Percentiles rank a stretch among this genome's conserved stretches.
phyloP scores from a whole-genome alignment of 53 echinoderm and acorn worm species.

The Holothuria scabra region DNA sequence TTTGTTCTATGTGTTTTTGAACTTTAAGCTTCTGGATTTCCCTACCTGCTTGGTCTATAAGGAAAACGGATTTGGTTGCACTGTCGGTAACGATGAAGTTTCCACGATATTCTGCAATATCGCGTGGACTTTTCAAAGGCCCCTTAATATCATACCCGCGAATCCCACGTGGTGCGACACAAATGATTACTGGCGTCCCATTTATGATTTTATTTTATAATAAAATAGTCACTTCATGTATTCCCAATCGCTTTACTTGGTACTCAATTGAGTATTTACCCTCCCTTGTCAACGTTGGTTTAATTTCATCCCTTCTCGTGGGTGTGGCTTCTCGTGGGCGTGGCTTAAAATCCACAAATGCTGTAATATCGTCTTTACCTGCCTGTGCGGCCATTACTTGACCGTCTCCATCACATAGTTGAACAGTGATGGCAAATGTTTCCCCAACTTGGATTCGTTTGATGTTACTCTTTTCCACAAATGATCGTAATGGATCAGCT shows the following conservation, averaged over 20 bases:
- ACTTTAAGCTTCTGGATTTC: not conserved
- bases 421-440: not conserved
- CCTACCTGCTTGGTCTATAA: constrained; percentile 1
- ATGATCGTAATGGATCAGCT: not conserved
- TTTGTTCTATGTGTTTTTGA: too few species aligned
- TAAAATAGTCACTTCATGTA: not conserved
- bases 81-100: not conserved
- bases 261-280: not conserved
- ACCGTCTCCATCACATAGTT: not conserved
- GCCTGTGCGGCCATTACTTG: not conserved
- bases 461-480: not conserved
- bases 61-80: not conserved
- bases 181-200: not conserved
- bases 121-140: not conserved
- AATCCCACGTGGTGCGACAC: not conserved
- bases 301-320: too few species aligned
- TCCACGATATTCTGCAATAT: not conserved
- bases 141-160: not conserved
- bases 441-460: not conserved
- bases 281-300: not conserved
- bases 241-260: not conserved
- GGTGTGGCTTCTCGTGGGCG: too few species aligned
- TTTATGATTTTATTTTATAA: not conserved
- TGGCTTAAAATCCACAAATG: not conserved
- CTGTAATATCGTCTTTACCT: not conserved